Conservation (phyloP, 92 coral and sea anemone species). For the Porites divaricata region DNA sequence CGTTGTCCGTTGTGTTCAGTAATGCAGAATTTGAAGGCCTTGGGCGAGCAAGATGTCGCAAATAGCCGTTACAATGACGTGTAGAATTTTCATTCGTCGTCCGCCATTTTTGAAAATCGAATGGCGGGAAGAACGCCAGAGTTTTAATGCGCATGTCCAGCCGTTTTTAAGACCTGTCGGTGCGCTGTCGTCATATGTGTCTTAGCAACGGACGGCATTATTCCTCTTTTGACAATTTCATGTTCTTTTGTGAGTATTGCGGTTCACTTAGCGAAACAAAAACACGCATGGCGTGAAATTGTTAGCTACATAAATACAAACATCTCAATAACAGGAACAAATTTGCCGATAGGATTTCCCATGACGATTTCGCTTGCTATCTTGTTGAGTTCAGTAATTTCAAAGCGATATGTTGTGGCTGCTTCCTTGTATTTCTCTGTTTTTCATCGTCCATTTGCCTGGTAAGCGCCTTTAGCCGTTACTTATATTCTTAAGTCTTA, state of each 20-base stretch:
- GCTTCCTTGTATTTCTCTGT: not conserved
- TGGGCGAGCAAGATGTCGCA: too few relatives aligned
- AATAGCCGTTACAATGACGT: too few relatives aligned
- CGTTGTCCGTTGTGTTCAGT: too few relatives aligned
- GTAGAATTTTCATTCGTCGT: too few relatives aligned
- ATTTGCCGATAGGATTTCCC: not conserved
- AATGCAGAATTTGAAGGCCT: too few relatives aligned
- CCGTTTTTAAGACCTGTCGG: too few relatives aligned
- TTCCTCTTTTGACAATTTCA: conserved; percentile 4
- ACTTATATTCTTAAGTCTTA: not conserved
- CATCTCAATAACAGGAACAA: not conserved
- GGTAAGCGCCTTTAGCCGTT: not conserved
- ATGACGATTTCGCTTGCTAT: too few relatives aligned
- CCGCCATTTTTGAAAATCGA: too few relatives aligned
- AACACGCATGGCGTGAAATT: not conserved
- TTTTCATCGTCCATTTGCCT: not conserved
- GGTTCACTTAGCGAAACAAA: not conserved
- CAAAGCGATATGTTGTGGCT: not conserved
- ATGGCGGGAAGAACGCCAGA: too few relatives aligned
- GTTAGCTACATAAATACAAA: conserved; percentile 1
- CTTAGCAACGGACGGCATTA: not conserved
- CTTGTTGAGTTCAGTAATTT: too few relatives aligned
- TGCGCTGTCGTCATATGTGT: not conserved
- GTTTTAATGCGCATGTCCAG: too few relatives aligned
- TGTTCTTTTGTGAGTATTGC: not conserved